A percentile compares a stretch with the other conserved stretches of the same genome.
Conservation (phyloP, 2,888 invertebrate species). For the Malthinus seriepunctatus region DNA sequence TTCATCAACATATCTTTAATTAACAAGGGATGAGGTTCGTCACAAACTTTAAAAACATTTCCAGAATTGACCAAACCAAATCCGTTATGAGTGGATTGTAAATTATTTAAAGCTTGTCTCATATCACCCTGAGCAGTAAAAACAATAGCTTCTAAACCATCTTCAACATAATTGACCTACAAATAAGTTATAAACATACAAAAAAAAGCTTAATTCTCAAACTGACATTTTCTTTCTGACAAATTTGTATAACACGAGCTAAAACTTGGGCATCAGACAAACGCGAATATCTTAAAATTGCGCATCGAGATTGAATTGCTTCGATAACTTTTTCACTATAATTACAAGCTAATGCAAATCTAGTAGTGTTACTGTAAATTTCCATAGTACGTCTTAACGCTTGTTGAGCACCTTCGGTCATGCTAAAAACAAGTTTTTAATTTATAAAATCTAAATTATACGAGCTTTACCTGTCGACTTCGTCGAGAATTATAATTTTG, state of each 20-base stretch:
- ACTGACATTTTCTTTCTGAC: constrained; percentile 71
- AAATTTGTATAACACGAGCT: constrained; percentile 77
- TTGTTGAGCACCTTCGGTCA: constrained; percentile 99
- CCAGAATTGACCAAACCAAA: constrained; percentile 89
- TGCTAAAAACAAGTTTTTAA: constrained; percentile 60
- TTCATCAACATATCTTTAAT: constrained; percentile 88
- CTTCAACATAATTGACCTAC: constrained; percentile 80
- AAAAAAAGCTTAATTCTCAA: constrained; percentile 1
- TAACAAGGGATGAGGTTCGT: constrained; percentile 96
- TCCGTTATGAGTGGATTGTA: constrained; percentile 93
- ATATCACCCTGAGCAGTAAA: constrained; percentile 99
- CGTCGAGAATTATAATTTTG: constrained; percentile 97
- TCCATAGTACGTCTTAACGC: constrained; percentile 98
- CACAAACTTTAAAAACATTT: constrained; percentile 98
- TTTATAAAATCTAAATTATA: not conserved
- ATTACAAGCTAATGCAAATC: constrained; percentile 98
- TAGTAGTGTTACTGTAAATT: constrained; percentile 93
- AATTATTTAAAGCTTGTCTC: constrained; percentile 95
- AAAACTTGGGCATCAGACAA: constrained; percentile 90
- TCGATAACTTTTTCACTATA: constrained; percentile 98
- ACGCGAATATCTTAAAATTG: constrained; percentile 90
- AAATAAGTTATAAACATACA: constrained; percentile 6
- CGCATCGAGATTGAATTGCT: constrained; percentile 98
- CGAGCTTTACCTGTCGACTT: constrained; percentile 77
- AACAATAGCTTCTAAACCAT: constrained; percentile 93